Evolutionary conservation across 2,888 invertebrate species (phyloP), one percentile per base, ranked within the genome.

Genomic region (Hemicrepidius hirtus): DNA sequence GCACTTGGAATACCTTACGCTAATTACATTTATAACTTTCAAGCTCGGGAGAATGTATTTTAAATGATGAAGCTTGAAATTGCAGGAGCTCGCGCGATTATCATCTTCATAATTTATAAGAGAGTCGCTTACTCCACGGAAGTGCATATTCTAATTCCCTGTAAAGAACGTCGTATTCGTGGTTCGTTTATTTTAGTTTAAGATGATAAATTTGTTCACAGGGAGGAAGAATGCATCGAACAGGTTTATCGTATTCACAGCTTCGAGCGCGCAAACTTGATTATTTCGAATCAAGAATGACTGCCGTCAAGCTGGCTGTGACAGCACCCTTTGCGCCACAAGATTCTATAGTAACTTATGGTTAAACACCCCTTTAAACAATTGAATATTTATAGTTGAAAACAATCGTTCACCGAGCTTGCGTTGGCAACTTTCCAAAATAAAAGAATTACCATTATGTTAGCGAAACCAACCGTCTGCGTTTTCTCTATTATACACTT

Each of bases 401-500:
- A 71, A 67, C 67, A 71, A 67, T 66, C 66, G 60, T 62, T 60
- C 44, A 49, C 20, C 20, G 35, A 71, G 50, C 62, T 49, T 13
- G 9, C 20, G 13, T 49, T 74, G 73, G 73, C 70, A 67, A 41
- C n/a, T 12, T 62, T 62, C 73, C 73, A 74, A 59, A 49, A 63
- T 32, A 13, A n/a, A 78, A 78, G 80, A 80, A 82, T 82, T 82
- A 82, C 81, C 80, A 82, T 82, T 80, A 80, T 80, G 79, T 80
- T 80, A 79, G 77, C 75, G 78, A 79, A 80, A 76, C 80, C 80
- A 80, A 76, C 81, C 80, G 81, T 78, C 78, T 82, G 80, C 79
- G 76, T 80, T 79, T 69, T 63, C 60, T 66, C 67, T 64, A 63
- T 55, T 32, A 68, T 78, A 79, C 78, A 79, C 79, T 79, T 77